These are phyloP conservation scores for Rhimphoctona megacephalus DNA, from an alignment of 2,888 invertebrate genomes.

Conservation along the genomic window DNA sequence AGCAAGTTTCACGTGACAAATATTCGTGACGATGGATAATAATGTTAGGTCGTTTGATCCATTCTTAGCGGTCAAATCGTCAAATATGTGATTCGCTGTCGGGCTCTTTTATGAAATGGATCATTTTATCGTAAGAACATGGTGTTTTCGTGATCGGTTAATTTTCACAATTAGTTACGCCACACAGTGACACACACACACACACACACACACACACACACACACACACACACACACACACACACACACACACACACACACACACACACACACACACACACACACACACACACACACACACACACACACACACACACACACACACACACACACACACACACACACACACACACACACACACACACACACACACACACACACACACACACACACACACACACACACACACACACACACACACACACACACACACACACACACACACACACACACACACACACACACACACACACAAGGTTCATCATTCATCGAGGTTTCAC, in stretches of 20 bases:
- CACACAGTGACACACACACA: conserved; percentile 7
- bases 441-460: conserved; percentile 13
- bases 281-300: background rate
- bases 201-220: too few species aligned
- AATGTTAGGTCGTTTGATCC: conserved; percentile 23
- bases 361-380: too few species aligned
- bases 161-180: conserved; percentile 61
- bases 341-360: too few species aligned
- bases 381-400: too few species aligned
- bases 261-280: background rate
- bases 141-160: conserved; percentile 40
- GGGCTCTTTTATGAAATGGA: background rate
- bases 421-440: too few species aligned
- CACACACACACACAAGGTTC: background rate
- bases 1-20: background rate
- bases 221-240: background rate
- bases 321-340: background rate
- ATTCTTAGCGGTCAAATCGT: background rate
- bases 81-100: conserved; percentile 11
- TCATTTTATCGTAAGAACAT: background rate
- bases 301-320: background rate
- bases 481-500: conserved; percentile 57
- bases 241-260: background rate
- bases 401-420: too few species aligned
- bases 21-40: conserved; percentile 10